These are phyloP conservation scores for Melangyna quadrimaculata DNA, from an alignment of 2,888 invertebrate genomes.

Conservation along the genomic window DNA sequence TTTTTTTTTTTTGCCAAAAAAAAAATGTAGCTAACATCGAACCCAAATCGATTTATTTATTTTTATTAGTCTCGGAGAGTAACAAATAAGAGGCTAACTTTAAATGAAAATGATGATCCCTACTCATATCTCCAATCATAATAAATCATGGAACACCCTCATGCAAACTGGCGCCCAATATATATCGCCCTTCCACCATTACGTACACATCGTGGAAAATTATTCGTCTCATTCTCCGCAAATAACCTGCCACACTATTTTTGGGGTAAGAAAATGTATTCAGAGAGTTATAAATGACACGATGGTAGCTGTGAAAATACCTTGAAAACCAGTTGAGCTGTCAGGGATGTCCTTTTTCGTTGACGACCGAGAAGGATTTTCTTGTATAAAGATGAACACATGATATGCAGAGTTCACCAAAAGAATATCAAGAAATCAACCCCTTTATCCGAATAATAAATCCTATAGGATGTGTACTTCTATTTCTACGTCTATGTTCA, in stretches of 20 bases:
- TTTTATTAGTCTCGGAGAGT: not conserved
- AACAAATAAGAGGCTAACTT: conserved; percentile 5
- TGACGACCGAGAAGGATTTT: not conserved
- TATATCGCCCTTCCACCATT: not conserved
- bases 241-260: conserved; percentile 39
- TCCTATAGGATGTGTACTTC: conserved; percentile 4
- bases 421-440: conserved; percentile 44
- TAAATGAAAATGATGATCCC: conserved; percentile 20
- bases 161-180: conserved; percentile 32
- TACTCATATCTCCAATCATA: conserved; percentile 1
- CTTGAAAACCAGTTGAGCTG: conserved; percentile 38
- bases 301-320: conserved; percentile 22
- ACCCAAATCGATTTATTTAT: conserved; percentile 6
- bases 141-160: conserved; percentile 45
- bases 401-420: conserved; percentile 47
- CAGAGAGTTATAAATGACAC: not conserved
- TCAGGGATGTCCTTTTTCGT: conserved; percentile 21
- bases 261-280: conserved; percentile 20
- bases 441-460: conserved; percentile 45
- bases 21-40: no score
- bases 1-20: not conserved
- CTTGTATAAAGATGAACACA: conserved; percentile 45
- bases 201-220: not conserved
- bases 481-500: not conserved
- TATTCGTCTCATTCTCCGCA: not conserved